Evolutionary conservation across 2,888 invertebrate species (phyloP), one percentile per base, ranked within the genome.

Genomic region (Acanthosepion esculentum): DNA sequence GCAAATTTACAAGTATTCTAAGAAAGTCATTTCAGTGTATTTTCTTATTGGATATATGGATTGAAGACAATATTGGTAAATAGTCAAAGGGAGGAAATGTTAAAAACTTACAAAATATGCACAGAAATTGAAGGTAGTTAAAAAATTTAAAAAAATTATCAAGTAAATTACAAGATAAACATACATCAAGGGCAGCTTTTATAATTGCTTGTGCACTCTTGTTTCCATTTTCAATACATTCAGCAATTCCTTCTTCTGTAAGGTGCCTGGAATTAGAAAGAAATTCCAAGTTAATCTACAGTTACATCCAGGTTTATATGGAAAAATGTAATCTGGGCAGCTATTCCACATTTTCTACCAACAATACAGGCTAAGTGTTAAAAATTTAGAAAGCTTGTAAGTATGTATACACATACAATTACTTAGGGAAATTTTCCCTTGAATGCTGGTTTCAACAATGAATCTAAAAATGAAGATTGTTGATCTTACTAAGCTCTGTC

Each of bases 151-250:
- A n/a, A 8, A 10, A n/a, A 41, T 41, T 41, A 41, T 41, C 10
- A 3, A n/a, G n/a, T 10, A 23, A 50, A 29, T 8, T 50, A 15
- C 26, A 12, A 23, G 5, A 50, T 20, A 3, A 48, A 96, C 97
- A 96, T 96, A 97, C 97, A 96, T 97, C 96, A 94, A 97, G 95
- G 55, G 97, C 97, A 92, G 95, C 95, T 94, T 96, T 96, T 41
- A 96, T 96, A 23, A 97, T 95, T 48, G 96, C 96, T 48, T 97
- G 96, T 23, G 95, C 95, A 94, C 95, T 95, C 18, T 94, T 96
- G 64, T 96, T 96, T 12, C 96, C 96, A 95, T 96, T 95, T 92
- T 96, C 96, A 78, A 95, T 94, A 95, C 96, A 96, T 92, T 96
- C 95, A 94, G 96, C 95, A 18, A 97, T 95, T 6, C 97, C 97